Percentiles rank a stretch among this genome's conserved stretches.
phyloP scores from a whole-genome alignment of 1,140 invertebrate genomes.

The Magallana angulata region DNA sequence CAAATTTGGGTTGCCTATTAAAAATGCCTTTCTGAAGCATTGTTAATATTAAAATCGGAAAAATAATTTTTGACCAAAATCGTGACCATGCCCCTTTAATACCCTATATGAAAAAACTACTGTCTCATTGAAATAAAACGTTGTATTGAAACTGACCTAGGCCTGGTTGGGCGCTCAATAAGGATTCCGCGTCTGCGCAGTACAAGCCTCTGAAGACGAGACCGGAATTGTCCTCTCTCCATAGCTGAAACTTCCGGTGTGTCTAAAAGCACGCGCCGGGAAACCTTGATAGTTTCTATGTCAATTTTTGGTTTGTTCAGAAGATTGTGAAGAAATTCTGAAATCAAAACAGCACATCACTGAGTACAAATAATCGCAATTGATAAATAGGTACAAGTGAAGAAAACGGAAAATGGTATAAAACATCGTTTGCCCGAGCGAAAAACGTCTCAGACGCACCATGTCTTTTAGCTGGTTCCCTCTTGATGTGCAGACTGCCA shows the following conservation, averaged over 20 bases:
- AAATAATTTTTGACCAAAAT: no score
- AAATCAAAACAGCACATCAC: background rate
- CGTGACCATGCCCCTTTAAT: no score
- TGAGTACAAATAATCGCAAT: no score
- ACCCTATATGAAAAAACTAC: no score
- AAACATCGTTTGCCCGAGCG: no score
- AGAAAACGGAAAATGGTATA: no score
- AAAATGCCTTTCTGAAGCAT: no score
- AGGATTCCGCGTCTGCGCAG: constrained; percentile 47
- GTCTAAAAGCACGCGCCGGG: constrained; percentile 53
- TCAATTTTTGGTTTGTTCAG: constrained; percentile 60
- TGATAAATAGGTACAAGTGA: no score
- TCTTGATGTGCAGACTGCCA: constrained; percentile 60
- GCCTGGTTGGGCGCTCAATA: constrained; percentile 55
- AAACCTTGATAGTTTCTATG: constrained; percentile 61
- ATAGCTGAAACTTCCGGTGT: constrained; percentile 28
- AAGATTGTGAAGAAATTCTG: constrained; percentile 53
- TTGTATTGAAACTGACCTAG: constrained; percentile 48
- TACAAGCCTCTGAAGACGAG: constrained; percentile 23
- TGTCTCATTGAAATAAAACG: no score
- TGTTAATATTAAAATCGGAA: no score
- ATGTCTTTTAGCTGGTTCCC: constrained; percentile 50
- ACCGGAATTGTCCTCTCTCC: background rate
- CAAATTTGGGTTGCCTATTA: no score
- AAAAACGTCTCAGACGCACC: no score